Evolutionary conservation across 1,140 invertebrate genomes (phyloP).

Genomic region (Plectus sambesii): DNA sequence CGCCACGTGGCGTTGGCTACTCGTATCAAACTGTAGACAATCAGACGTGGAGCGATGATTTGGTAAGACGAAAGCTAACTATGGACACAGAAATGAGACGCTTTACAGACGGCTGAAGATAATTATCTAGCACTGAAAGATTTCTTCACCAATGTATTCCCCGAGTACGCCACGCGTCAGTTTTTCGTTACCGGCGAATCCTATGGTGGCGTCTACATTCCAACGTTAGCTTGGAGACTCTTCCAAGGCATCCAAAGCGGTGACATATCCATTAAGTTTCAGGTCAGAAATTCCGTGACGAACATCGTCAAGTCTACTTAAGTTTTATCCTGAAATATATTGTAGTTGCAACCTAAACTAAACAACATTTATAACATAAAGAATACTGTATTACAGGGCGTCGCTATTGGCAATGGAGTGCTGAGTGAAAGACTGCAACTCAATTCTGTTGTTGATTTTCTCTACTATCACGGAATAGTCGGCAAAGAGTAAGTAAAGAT

Average conservation of each 20-base stretch:
- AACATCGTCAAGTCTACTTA: conserved; percentile 7
- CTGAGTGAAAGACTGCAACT: too few relatives aligned
- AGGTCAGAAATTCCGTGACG: conserved; percentile 14
- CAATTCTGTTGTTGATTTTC: too few relatives aligned
- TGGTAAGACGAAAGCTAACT: conserved; percentile 15
- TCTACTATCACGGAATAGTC: too few relatives aligned
- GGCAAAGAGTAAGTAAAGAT: conserved; percentile 25
- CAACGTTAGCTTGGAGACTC: conserved; percentile 50
- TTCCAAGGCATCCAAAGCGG: too few relatives aligned
- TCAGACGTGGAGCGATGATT: conserved; percentile 47
- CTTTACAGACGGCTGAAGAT: too few relatives aligned
- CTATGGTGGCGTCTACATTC: conserved; percentile 46
- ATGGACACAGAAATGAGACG: conserved; percentile 19
- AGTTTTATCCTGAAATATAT: not conserved
- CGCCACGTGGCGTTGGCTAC: conserved; percentile 31
- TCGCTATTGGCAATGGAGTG: too few relatives aligned
- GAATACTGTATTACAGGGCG: too few relatives aligned
- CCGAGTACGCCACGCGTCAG: conserved; percentile 46
- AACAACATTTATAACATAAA: conserved; percentile 14
- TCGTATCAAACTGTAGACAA: conserved; percentile 45
- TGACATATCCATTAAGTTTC: conserved; percentile 4
- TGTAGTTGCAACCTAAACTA: too few relatives aligned
- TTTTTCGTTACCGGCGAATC: conserved; percentile 47
- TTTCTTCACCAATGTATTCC: conserved; percentile 51
- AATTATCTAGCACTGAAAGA: conserved; percentile 48